Conservation (phyloP, 2,888 invertebrate genomes). For the Brachypterus glaber region DNA sequence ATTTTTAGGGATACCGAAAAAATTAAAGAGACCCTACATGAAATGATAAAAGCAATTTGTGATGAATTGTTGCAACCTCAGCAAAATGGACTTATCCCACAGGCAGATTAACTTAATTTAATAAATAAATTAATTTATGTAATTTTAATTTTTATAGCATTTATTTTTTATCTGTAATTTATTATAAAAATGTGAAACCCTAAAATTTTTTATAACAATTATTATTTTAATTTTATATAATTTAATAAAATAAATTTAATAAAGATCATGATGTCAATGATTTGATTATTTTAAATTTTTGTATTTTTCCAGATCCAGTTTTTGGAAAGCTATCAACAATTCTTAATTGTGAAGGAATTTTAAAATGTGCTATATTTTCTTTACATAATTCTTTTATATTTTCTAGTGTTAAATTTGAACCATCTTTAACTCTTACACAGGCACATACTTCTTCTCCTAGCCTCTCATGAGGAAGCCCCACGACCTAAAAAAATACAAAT, state of each 20-base stretch:
- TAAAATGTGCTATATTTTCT: conserved; percentile 67
- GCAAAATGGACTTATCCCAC: conserved; percentile 51
- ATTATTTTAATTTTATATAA: too few relatives aligned
- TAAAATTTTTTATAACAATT: too few relatives aligned
- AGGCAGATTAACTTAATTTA: conserved; percentile 18
- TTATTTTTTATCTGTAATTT: too few relatives aligned
- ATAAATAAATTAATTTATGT: background rate
- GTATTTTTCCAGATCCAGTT: conserved; percentile 76
- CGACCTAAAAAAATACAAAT: conserved; percentile 43
- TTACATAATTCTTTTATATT: conserved; percentile 54
- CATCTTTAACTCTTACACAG: conserved; percentile 51
- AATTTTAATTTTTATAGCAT: too few relatives aligned
- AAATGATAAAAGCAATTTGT: conserved; percentile 69
- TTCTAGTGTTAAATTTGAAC: conserved; percentile 44
- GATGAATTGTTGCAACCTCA: conserved; percentile 74
- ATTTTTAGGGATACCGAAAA: conserved; percentile 57
- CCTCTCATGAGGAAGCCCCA: conserved; percentile 65
- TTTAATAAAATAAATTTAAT: too few relatives aligned
- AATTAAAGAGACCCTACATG: conserved; percentile 51
- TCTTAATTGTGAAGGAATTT: conserved; percentile 65
- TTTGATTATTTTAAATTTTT: conserved; percentile 53
- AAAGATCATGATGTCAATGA: too few relatives aligned
- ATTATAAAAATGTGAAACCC: too few relatives aligned
- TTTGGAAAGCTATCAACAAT: conserved; percentile 65
- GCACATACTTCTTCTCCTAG: conserved; percentile 72